These are phyloP conservation scores for Lepus timidus DNA, from an alignment of 2,113 vertebrate species.

Conservation along the genomic window DNA sequence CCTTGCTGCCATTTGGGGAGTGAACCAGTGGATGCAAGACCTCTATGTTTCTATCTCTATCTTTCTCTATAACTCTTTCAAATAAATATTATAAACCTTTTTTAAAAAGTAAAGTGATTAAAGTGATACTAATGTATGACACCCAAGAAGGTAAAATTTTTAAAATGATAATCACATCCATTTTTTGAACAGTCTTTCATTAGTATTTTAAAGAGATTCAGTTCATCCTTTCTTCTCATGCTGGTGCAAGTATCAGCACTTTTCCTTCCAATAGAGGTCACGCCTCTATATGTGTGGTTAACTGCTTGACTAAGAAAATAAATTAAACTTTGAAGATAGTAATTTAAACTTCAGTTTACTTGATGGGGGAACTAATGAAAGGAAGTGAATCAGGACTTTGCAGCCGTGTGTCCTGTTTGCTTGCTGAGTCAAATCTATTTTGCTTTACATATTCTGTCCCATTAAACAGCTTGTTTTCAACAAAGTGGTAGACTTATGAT, in stretches of 20 bases:
- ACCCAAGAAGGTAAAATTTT: slow-evolving; percentile 10
- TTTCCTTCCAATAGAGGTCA: slow-evolving; percentile 52
- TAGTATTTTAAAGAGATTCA: slow-evolving; percentile 62
- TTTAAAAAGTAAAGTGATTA: no score
- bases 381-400: slow-evolving; percentile 58
- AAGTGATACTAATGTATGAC: no score
- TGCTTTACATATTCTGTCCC: slow-evolving; percentile 36
- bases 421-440: slow-evolving; percentile 72
- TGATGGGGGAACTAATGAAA: slow-evolving; percentile 70
- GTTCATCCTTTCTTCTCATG: background rate
- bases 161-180: slow-evolving; percentile 3
- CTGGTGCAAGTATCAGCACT: slow-evolving; percentile 59
- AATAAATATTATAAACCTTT: no score
- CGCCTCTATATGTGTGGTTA: slow-evolving; percentile 71
- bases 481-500: background rate
- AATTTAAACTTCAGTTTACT: slow-evolving; percentile 79
- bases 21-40: no score
- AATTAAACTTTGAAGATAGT: slow-evolving; percentile 79
- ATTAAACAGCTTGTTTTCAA: background rate
- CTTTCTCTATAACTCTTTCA: no score
- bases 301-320: slow-evolving; percentile 80
- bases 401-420: slow-evolving; percentile 30
- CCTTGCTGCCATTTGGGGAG: no score
- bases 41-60: no score
- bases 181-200: slow-evolving; percentile 50